Conservation (phyloP, 2,888 invertebrate genomes). For the Byasa hedistus region DNA sequence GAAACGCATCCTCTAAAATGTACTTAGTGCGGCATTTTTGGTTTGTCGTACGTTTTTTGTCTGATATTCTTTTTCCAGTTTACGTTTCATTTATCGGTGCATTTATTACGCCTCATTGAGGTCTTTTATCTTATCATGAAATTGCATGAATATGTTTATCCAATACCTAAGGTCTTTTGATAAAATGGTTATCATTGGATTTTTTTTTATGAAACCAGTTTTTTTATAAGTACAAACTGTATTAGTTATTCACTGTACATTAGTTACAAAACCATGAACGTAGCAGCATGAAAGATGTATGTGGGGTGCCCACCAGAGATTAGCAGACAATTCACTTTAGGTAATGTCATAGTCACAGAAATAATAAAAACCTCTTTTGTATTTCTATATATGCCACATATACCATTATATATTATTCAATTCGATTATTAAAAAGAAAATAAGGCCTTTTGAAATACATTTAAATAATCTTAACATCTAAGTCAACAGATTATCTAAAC, state of each 20-base stretch:
- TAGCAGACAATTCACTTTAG: conserved; percentile 18
- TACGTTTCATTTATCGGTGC: no score
- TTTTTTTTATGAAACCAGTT: conserved; percentile 29
- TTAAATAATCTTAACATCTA: no score
- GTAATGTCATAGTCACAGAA: background rate
- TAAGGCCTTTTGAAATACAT: no score
- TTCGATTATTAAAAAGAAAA: no score
- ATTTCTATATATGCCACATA: no score
- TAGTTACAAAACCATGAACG: background rate
- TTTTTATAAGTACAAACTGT: conserved; percentile 13
- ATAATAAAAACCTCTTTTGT: no score
- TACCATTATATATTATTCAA: no score
- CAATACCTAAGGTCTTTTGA: conserved; percentile 46
- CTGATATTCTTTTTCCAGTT: no score
- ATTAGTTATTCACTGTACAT: background rate
- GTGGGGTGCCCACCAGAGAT: conserved; percentile 10
- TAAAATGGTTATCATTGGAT: conserved; percentile 50
- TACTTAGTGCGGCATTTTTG: no score
- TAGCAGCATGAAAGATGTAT: background rate
- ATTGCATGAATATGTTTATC: conserved; percentile 53
- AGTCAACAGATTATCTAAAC: no score
- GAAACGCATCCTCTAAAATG: no score
- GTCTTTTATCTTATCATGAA: conserved; percentile 48
- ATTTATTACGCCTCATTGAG: conserved; percentile 46
- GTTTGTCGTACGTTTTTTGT: no score